These are phyloP conservation scores for Chaetura pelagica DNA, from an alignment of 2,113 vertebrate species.

Conservation along the genomic window DNA sequence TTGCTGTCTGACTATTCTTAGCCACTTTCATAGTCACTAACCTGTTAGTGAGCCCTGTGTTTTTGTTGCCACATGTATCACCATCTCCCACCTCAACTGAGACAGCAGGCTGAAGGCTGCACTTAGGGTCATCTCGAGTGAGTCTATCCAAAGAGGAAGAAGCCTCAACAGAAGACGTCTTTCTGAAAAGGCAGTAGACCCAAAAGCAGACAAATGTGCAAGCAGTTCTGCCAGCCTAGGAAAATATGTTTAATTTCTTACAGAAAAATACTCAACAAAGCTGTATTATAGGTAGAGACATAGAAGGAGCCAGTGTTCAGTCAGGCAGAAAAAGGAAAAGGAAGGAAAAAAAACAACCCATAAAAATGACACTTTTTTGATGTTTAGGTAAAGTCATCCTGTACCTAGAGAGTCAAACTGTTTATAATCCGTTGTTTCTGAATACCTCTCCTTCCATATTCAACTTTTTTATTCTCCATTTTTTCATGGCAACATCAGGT, in stretches of 20 bases:
- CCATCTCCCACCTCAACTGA: too few relatives aligned
- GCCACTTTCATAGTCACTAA: too few relatives aligned
- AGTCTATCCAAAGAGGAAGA: background rate
- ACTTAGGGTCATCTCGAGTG: too few relatives aligned
- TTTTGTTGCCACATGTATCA: too few relatives aligned
- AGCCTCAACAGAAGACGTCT: background rate
- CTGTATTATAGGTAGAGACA: background rate
- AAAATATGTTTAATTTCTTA: background rate
- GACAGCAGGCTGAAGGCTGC: too few relatives aligned
- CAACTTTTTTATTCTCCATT: accelerated
- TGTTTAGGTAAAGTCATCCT: background rate
- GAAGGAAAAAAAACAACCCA: background rate
- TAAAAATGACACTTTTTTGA: background rate
- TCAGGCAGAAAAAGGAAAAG: background rate
- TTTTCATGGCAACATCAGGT: background rate
- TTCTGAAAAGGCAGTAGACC: background rate
- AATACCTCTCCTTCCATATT: background rate
- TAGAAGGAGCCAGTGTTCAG: background rate
- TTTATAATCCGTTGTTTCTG: background rate
- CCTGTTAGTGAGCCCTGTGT: too few relatives aligned
- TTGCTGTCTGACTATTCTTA: too few relatives aligned
- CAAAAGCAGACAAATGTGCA: background rate
- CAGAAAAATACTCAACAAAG: background rate
- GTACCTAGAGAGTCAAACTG: background rate
- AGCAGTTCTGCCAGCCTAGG: background rate